phyloP scores from a whole-genome alignment of 2,113 vertebrate genomes.

The Meles meles region DNA sequence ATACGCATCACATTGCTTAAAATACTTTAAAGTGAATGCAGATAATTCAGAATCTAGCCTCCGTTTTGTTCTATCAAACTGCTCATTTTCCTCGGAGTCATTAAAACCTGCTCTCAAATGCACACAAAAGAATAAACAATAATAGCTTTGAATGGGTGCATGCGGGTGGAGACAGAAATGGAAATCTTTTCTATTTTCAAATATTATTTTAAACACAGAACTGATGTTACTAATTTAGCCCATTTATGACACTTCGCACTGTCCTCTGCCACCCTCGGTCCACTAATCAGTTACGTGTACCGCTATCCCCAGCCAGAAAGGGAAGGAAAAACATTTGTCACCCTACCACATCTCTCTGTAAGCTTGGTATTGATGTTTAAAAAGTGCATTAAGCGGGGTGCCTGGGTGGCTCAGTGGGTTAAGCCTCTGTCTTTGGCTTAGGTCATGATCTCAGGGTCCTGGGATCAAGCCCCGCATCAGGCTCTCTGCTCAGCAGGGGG shows the following conservation, averaged over 20 bases:
- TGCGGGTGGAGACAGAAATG: neutral
- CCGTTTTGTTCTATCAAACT: neutral
- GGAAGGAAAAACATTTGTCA: neutral
- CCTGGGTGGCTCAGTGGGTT: too few species aligned
- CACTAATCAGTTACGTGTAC: neutral
- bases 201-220: neutral
- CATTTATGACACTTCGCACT: neutral
- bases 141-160: neutral
- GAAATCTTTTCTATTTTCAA: neutral
- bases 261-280: neutral
- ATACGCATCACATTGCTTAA: neutral
- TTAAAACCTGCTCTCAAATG: neutral
- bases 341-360: neutral
- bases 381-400: neutral
- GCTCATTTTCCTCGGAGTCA: neutral
- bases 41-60: neutral
- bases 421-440: too few species aligned
- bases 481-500: too few species aligned
- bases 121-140: conserved; percentile 5
- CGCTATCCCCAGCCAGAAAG: neutral
- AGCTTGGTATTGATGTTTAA: neutral
- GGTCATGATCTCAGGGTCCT: too few species aligned
- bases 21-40: neutral
- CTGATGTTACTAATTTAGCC: neutral
- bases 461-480: too few species aligned